Conservation (phyloP, 2,113 vertebrate genomes). For the Dicerorhinus sumatrensis region DNA sequence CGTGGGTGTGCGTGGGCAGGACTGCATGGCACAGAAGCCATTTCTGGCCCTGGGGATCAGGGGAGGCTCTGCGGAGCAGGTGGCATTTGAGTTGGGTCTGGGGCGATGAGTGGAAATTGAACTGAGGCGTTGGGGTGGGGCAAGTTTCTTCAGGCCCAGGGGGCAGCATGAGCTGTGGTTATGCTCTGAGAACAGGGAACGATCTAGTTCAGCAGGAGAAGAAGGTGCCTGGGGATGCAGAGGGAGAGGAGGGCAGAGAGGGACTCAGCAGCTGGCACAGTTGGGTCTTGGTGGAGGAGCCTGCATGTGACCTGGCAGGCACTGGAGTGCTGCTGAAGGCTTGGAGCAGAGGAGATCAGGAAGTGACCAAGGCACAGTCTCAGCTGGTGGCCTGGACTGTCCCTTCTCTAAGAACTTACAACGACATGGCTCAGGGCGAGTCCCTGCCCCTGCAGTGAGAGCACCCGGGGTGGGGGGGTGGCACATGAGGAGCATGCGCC, state of each 20-base stretch:
- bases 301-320: neutral
- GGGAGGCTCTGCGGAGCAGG: neutral
- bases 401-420: neutral
- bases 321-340: neutral
- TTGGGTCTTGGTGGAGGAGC: neutral
- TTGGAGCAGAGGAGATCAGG: neutral
- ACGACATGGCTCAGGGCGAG: neutral
- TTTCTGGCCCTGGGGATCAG: neutral
- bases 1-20: neutral
- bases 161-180: neutral
- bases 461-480: fast-evolving
- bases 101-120: neutral
- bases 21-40: neutral
- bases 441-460: neutral
- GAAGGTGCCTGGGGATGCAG: neutral
- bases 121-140: neutral
- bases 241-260: neutral
- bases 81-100: neutral
- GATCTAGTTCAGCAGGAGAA: no score
- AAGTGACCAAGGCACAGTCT: neutral
- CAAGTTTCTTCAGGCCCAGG: neutral
- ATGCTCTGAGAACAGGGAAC: neutral
- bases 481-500: neutral
- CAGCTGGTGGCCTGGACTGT: neutral
- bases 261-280: neutral